Base-by-base conservation (phyloP, 2,113 vertebrate species). In the Leptocoma aspasia region DNA sequence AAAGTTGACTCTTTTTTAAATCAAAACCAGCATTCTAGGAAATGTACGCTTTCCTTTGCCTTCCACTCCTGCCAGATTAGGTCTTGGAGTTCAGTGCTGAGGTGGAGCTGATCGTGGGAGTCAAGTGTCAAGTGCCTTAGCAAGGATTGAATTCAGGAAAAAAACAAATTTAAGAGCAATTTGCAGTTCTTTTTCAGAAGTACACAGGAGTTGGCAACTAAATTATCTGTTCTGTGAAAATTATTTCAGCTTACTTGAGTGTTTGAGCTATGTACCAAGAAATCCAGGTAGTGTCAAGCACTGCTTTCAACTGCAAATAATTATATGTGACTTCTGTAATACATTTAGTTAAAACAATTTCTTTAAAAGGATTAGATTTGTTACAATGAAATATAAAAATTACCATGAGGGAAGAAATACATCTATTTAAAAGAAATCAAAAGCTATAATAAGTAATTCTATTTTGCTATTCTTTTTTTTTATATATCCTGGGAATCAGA, bases 141-240 rank as follows among this genome's bases (percentile, higher is more conserved):
- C 50, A 15, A 6, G 10, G 4, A 37, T 1, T 89, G 86, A 89
- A 95, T 81, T 91, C 64, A 73, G 81, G 56, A 73, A 81, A 94
- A 90, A 94, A 89, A 82, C 41, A 89, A 78, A 73, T 91, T 86
- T 79, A 83, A 77, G n/a, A 76, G 66, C 61, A 60, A 56, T 90
- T 92, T 82, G 30, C 31, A 27, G 59, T 79, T 82, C 45, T 83
- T 77, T 83, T 61, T 78, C 33, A 17, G 69, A 90, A 90, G 59
- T 76, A 44, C 31, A 19, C 37, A 45, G 54, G 60, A 90, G 49
- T 23, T 75, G 49, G 57, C 5, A 18, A 91, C 69, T 93, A 77
- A 81, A 89, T 92, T 89, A 84, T 84, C 53, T 75, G 31, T 85
- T 94, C 84, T 71, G 56, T 78, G 87, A 89, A 82, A 92, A 82